These are phyloP conservation scores for Diogma glabrata DNA, from an alignment of 2,888 invertebrate species.

Conservation along the genomic window DNA sequence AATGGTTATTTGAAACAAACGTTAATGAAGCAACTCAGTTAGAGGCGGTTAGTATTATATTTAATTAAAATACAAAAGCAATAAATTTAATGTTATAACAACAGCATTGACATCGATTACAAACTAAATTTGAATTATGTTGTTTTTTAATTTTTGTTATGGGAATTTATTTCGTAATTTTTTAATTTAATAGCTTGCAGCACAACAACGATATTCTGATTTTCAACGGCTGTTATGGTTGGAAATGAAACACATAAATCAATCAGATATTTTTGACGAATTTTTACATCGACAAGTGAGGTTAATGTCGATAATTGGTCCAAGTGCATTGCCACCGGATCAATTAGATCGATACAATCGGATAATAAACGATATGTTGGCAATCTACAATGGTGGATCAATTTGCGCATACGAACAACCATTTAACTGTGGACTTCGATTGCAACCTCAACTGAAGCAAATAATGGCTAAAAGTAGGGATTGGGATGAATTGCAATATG, in stretches of 20 bases:
- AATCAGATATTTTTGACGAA: constrained; percentile 54
- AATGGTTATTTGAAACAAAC: constrained; percentile 83
- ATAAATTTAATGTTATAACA: background rate
- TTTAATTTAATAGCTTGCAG: constrained; percentile 51
- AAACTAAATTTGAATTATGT: too few relatives aligned
- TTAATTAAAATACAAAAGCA: too few relatives aligned
- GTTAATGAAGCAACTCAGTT: constrained; percentile 72
- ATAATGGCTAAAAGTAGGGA: constrained; percentile 73
- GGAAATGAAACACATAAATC: constrained; percentile 58
- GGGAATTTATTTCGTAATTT: too few relatives aligned
- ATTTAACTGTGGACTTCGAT: constrained; percentile 65
- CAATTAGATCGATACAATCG: constrained; percentile 77
- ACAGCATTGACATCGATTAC: background rate
- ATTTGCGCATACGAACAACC: constrained; percentile 78
- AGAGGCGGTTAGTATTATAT: constrained; percentile 58
- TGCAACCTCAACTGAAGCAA: constrained; percentile 62
- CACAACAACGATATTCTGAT: constrained; percentile 68
- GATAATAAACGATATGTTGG: constrained; percentile 77
- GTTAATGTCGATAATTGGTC: constrained; percentile 68
- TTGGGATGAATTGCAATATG: constrained; percentile 78
- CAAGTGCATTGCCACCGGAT: constrained; percentile 70
- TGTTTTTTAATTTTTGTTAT: too few relatives aligned
- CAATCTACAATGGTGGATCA: constrained; percentile 73
- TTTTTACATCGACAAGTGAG: constrained; percentile 59
- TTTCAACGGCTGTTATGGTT: constrained; percentile 73